Base-by-base conservation (phyloP, 2,797 vertebrate genomes). In the Poeciliopsis presidionis region DNA sequence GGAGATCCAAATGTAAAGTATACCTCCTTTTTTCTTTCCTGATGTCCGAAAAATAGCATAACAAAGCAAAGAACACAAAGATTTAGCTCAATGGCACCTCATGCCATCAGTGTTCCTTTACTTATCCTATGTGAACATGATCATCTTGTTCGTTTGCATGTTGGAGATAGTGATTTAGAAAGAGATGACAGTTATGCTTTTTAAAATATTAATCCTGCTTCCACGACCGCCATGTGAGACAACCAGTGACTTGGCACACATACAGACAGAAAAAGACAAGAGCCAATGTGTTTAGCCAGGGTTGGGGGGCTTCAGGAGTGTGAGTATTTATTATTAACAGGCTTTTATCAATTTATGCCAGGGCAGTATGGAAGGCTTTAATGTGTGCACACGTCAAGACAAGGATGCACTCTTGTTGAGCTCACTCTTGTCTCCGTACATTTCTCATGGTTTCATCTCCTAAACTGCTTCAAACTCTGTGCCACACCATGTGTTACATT, bases 161-260 rank as follows among this genome's bases (percentile, higher is more conserved):
- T 94, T 90, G 91, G 87, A 78, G 79, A 91, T 61, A 20, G 30
- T 65, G 61, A 39, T 39, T 18, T 87, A 92, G 89, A 84, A 88
- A 87, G 86, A 93, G 90, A 84, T 80, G 85, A 78, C 72, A 81
- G 91, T 94, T 93, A 92, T 83, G 85, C 86, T 84, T 79, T 39
- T 90, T 92, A 82, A 95, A 95, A 94, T 95, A 93, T 95, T 94
- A 87, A 95, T 95, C 86, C 81, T 79, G 81, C 90, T 93, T 84
- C 84, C 89, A 91, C 88, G 89, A 91, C 88, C 87, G 80, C 86
- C 83, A 80, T 87, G 88, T 93, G 89, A 93, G 94, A 93, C 92
- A 94, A 89, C 81, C 84, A 87, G 86, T 86, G 82, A 75, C 89
- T 89, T 87, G 87, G 93, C 89, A 91, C 84, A 92, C 86, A 89